Evolutionary conservation across 1,140 invertebrate genomes (phyloP).

Genomic region (Luehdorfia chinensis): DNA sequence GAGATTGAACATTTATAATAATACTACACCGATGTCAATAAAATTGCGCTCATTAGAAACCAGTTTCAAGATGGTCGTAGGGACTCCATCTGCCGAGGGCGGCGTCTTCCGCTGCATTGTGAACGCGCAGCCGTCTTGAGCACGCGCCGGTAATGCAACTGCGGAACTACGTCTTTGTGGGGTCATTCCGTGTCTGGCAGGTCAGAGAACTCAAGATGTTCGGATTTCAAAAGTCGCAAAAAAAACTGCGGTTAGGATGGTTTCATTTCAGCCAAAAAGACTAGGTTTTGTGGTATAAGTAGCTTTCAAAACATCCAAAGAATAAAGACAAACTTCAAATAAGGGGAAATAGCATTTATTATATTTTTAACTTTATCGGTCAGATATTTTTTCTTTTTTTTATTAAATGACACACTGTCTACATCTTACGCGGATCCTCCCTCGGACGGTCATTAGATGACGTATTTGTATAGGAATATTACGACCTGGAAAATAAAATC

Average conservation of each 20-base stretch:
- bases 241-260: not conserved
- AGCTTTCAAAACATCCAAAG: not conserved
- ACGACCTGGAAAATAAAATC: too few species aligned
- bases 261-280: constrained; percentile 3
- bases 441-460: too few species aligned
- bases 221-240: not conserved
- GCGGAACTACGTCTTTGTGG: constrained; percentile 25
- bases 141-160: constrained; percentile 54
- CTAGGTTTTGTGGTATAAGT: not conserved
- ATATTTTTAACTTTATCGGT: too few species aligned
- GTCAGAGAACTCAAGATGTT: constrained; percentile 43
- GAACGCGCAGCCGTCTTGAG: constrained; percentile 44
- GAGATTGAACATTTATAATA: constrained; percentile 28
- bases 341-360: too few species aligned
- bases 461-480: too few species aligned
- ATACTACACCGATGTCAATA: constrained; percentile 51
- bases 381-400: too few species aligned
- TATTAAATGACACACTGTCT: too few species aligned
- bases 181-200: constrained; percentile 38
- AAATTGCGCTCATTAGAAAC: constrained; percentile 57
- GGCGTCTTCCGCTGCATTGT: constrained; percentile 71
- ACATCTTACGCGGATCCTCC: too few species aligned
- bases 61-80: constrained; percentile 47
- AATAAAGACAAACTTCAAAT: too few species aligned
- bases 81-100: constrained; percentile 59